phyloP scores from a whole-genome alignment of 2,113 vertebrate species.

The Onychorhynchus coronatus region DNA sequence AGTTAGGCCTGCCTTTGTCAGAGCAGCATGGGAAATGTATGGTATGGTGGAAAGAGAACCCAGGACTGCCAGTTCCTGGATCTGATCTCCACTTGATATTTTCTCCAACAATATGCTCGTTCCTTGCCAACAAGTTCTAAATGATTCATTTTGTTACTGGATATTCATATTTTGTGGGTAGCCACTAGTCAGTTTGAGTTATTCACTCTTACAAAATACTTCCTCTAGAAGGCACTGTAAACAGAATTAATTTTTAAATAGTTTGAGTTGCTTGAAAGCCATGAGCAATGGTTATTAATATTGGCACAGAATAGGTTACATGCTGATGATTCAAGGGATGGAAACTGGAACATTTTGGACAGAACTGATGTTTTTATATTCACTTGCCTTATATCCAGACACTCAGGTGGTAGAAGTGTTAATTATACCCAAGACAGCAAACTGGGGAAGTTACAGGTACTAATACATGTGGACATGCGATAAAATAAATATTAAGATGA shows the following conservation, averaged over 20 bases:
- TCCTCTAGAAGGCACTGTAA: constrained; percentile 50
- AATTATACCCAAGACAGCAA: constrained; percentile 26
- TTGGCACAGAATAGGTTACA: constrained; percentile 25
- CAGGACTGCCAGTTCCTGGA: neutral
- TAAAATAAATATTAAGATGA: constrained; percentile 1
- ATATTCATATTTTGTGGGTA: constrained; percentile 47
- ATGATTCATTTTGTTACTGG: constrained; percentile 39
- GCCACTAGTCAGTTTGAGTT: constrained; percentile 49
- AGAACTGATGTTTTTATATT: constrained; percentile 33
- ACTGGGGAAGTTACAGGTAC: neutral
- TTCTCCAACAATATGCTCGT: neutral
- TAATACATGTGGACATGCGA: neutral
- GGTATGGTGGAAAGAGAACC: neutral
- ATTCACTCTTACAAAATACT: constrained; percentile 43
- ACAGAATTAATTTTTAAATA: constrained; percentile 48
- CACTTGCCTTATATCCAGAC: neutral
- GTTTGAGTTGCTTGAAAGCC: constrained; percentile 46
- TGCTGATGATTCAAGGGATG: constrained; percentile 29
- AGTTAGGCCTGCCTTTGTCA: neutral
- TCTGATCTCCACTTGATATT: neutral
- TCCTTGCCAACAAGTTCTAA: neutral
- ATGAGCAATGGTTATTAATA: constrained; percentile 51
- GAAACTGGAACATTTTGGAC: constrained; percentile 30
- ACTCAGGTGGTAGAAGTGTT: neutral
- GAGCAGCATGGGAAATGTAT: neutral